Base-by-base conservation (phyloP, 53 echinoderm and acorn worm species). In the Patiria pectinifera region DNA sequence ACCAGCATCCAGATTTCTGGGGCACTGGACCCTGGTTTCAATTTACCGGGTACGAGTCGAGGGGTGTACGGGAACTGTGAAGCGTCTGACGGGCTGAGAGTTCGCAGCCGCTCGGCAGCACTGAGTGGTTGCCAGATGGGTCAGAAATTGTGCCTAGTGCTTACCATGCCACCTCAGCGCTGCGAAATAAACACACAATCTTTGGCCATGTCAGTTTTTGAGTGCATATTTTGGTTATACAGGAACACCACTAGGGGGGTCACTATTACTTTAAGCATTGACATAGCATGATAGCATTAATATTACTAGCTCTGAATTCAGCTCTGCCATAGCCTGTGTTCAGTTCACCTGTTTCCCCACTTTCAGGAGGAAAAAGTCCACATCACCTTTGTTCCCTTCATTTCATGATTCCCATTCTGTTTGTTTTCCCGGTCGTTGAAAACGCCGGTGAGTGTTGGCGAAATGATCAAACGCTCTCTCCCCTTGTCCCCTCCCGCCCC, bases 71-170 rank as follows among this genome's bases (percentile, higher is more conserved):
- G 23, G 6, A 9, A n/a, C 71, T 23, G 85, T 62, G 14, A 14
- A 69, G 10, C 70, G 23, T 48, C 62, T 69, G 85, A 46, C 86
- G 23, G 19, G 23, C 23, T 3, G 62, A 53, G 48, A 7, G 75
- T 53, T 48, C 47, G 14, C 53, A 21, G 69, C 3, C 75, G 53
- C 22, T 18, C 18, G 53, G 72, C 86, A 70, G 85, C 71, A 85
- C 5, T 53, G 6, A 86, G 75, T 75, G 86, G 74, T 74, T 86
- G 35, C 86, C 75, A 75, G 86, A 86, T 74, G 86, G 75, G 26
- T 16, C 74, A 53, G 8, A 8, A 53, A 35, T 35, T 35, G 53
- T 53, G 53, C 8, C 53, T 53, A 35, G 35, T 35, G 35, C 35
- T 53, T 53, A 53, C 8, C 53, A 53, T 53, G 53, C 53, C 35